Conservation (phyloP, 2,888 invertebrate genomes). For the Metacarcinus magister region DNA sequence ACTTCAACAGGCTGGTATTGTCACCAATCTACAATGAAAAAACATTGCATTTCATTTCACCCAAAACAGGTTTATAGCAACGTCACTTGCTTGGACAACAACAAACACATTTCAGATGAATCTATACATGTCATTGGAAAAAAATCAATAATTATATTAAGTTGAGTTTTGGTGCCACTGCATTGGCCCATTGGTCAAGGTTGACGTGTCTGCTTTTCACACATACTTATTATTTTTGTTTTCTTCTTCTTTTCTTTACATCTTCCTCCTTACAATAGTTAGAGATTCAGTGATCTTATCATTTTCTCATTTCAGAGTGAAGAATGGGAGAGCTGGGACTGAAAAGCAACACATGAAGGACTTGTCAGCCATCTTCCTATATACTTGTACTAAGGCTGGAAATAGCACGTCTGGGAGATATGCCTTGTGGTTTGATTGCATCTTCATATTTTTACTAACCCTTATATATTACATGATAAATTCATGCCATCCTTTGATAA, state of each 20-base stretch:
- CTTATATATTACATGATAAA: neutral
- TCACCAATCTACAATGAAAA: too few relatives aligned
- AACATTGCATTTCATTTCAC: too few relatives aligned
- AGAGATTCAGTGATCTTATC: neutral
- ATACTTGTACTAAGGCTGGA: neutral
- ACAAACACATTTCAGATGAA: too few relatives aligned
- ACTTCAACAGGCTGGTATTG: too few relatives aligned
- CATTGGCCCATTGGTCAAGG: too few relatives aligned
- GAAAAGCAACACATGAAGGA: neutral
- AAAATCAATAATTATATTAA: too few relatives aligned
- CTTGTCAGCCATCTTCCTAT: slow-evolving; percentile 72
- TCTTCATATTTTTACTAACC: slow-evolving; percentile 3
- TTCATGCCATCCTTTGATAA: neutral
- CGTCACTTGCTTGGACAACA: too few relatives aligned
- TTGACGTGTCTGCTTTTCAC: neutral
- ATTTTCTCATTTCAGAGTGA: slow-evolving; percentile 72
- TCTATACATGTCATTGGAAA: too few relatives aligned
- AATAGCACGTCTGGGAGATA: neutral
- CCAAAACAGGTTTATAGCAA: too few relatives aligned
- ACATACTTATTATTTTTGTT: neutral
- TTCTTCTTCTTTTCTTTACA: neutral
- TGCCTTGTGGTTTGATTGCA: neutral
- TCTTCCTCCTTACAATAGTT: neutral
- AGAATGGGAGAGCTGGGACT: slow-evolving; percentile 81
- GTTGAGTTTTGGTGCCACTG: too few relatives aligned